Percentiles rank a stretch among this genome's conserved stretches.
phyloP scores from a whole-genome alignment of 30 jellyfish, hydroid and myxozoan species.

The Hydra vulgaris region DNA sequence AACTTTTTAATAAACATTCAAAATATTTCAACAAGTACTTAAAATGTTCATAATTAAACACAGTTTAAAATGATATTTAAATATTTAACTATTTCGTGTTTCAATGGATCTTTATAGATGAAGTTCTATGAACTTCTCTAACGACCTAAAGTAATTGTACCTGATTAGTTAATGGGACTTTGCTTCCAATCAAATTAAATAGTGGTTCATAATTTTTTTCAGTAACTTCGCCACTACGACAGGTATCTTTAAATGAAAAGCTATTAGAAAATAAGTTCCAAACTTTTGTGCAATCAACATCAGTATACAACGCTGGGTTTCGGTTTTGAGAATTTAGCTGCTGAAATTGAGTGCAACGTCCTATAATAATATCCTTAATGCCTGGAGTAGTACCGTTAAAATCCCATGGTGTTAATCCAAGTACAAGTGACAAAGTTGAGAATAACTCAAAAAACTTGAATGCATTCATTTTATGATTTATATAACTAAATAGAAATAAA shows the following conservation, averaged over 20 bases:
- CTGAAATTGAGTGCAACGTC: constrained; percentile 23
- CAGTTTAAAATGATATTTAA: too few relatives aligned
- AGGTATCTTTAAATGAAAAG: constrained; percentile 12
- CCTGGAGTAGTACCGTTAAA: constrained; percentile 17
- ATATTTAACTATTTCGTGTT: too few relatives aligned
- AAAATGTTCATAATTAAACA: too few relatives aligned
- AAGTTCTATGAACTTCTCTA: too few relatives aligned
- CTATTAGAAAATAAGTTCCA: constrained; percentile 5
- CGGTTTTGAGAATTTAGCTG: neutral
- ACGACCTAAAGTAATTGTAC: too few relatives aligned
- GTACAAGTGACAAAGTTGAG: neutral
- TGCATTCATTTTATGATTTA: too few relatives aligned
- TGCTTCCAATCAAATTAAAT: neutral
- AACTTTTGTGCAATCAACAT: constrained; percentile 14
- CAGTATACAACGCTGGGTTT: neutral
- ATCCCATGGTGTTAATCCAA: neutral
- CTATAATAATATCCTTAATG: constrained; percentile 12
- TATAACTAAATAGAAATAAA: too few relatives aligned
- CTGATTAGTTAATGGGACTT: neutral
- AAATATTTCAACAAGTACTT: too few relatives aligned
- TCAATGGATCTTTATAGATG: too few relatives aligned
- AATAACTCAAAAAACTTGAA: too few relatives aligned
- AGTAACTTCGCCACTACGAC: neutral
- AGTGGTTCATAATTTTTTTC: constrained; percentile 1
- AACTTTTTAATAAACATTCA: too few relatives aligned